Conservation (phyloP, 2,888 invertebrate species). For the Orthonevra nobilis region DNA sequence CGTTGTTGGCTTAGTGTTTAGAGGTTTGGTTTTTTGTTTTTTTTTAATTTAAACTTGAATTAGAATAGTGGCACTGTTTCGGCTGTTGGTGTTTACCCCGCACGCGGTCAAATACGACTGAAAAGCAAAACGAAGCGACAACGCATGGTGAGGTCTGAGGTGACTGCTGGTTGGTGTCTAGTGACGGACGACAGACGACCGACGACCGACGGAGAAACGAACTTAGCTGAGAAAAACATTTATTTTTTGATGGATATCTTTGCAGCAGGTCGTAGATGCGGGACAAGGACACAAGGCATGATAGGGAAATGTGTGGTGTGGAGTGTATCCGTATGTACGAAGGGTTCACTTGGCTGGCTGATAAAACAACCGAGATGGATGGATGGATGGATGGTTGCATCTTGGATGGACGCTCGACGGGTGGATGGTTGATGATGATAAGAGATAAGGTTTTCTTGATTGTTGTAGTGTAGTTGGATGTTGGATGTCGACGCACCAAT, state of each 20-base stretch:
- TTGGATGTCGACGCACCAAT: too few species aligned
- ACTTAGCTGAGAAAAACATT: constrained; percentile 56
- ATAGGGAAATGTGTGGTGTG: constrained; percentile 54
- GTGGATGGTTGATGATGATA: constrained; percentile 61
- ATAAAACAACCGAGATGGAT: constrained; percentile 39
- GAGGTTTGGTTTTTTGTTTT: constrained; percentile 1
- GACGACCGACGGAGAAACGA: constrained; percentile 13
- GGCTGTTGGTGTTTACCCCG: constrained; percentile 57
- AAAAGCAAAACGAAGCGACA: constrained; percentile 26
- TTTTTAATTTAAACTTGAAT: constrained; percentile 32
- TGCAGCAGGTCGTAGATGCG: constrained; percentile 65
- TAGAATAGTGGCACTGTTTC: constrained; percentile 30
- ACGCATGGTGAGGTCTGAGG: constrained; percentile 15
- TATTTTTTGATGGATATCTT: constrained; percentile 69
- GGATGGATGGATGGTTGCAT: constrained; percentile 11
- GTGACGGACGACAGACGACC: too few species aligned
- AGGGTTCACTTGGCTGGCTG: constrained; percentile 49
- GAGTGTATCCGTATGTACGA: constrained; percentile 43
- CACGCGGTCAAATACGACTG: constrained; percentile 58
- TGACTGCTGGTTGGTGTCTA: too few species aligned
- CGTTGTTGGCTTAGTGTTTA: too few species aligned
- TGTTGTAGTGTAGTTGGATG: constrained; percentile 38
- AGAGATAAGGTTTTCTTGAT: constrained; percentile 57
- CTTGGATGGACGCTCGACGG: constrained; percentile 35
- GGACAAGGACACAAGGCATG: constrained; percentile 52